Base-by-base conservation (phyloP, 2,888 invertebrate species). In the Limulus polyphemus region DNA sequence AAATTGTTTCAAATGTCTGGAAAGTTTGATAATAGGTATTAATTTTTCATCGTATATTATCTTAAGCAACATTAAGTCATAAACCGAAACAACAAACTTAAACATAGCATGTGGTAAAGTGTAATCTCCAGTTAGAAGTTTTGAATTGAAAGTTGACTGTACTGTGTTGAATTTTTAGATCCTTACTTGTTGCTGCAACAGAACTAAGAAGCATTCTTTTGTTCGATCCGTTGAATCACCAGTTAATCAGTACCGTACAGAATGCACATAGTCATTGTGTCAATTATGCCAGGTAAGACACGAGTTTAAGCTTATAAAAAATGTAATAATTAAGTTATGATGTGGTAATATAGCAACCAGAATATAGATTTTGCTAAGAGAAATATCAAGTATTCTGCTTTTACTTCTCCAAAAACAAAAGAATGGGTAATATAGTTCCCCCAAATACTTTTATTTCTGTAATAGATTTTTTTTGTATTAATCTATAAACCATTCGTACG, bases 251-350 rank as follows among this genome's bases (percentile, higher is more conserved):
- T 71, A 81, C 84, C 60, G 85, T 92, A 52, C 82, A 83, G 69
- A 84, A 87, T 74, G 93, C 93, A 13, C 95, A 95, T 75, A 79
- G 81, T 11, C 90, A 90, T 75, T 91, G 91, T 79, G 92, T 95
- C 10, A 94, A 94, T 75, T 91, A 90, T 80, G 87, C 94, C 54
- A 89, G 88, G 59, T 59, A 54, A 47, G 59, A 5, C 32, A 32
- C 7, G 32, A 32, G 32, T 32, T 32, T 32, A 32, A 32, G 32
- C 32, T 2, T 32, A 32, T n/a, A n/a, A n/a, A 32, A 32, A 32
- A 1, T 32, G 32, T 32, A 7, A 32, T 32, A 5, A 32, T 32
- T 32, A 32, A 32, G 7, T 32, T 32, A 5, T 32, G 32, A 32
- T 32, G 3, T 32, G 32, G 7, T 32, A 32, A 32, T 32, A 32